Evolutionary conservation across 2,113 vertebrate genomes (phyloP), one percentile per base, ranked within the genome.

Genomic region (Bufo bufo): DNA sequence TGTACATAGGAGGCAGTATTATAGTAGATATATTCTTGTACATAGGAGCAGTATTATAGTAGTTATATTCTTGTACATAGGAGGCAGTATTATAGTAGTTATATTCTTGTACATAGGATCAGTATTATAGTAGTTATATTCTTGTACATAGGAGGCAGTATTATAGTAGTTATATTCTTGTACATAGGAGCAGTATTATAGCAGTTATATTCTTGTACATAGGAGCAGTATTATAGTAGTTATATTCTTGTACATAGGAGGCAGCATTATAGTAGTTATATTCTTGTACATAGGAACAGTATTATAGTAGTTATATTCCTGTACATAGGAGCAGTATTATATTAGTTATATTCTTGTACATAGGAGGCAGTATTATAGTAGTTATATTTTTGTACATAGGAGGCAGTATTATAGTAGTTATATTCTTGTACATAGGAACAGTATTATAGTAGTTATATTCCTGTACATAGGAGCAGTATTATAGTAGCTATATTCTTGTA

Each of bases 41-140:
- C 4, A 63, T 63, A 63, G 59, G 59, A 4, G 59, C 59, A 63
- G 59, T 63, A 63, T 63, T 63, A 63, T 19, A 63, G 59, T 63
- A 63, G 59, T 63, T 63, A 63, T 63, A 63, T 65, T 65, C 63
- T 65, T 65, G 63, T 65, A 65, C 7, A 65, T 65, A 65, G 63
- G 63, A 2, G 63, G 63, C 63, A n/a, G 63, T 65, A 65, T 63
- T 63, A 63, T 63, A 63, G 59, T 63, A 63, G 59, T 63, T 63
- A 63, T 63, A 63, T 19, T 63, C 56, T 58, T 58, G 56, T 58
- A 58, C 11, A 58, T 58, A 58, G 56, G 56, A 12, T 2, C 58
- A 61, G 63, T 65, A 65, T 69, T 69, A 69, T 69, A 69, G 65
- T n/a, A 65, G 19, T 65, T 65, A 65, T 65, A n/a, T 65, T 65